Percentiles rank a stretch among this genome's conserved stretches.
These are phyloP conservation scores for Heliconius ismenius DNA, from an alignment of 2,888 invertebrate genomes.

Conservation along the genomic window DNA sequence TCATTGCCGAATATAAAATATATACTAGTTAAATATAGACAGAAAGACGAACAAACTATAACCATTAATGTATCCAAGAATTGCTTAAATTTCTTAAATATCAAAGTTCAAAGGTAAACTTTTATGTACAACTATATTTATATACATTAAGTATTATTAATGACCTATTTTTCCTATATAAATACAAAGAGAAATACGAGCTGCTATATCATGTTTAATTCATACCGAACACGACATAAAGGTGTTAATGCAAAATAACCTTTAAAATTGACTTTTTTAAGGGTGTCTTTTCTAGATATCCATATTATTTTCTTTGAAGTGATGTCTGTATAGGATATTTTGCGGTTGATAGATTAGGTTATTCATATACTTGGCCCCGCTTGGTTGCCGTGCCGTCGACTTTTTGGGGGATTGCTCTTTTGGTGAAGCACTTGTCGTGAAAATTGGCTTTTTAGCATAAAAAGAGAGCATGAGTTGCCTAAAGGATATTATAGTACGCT, in stretches of 20 bases:
- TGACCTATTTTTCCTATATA: slow-evolving; percentile 24
- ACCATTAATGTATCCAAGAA: not conserved
- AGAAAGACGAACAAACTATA: not conserved
- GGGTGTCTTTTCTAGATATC: not conserved
- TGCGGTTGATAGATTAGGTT: slow-evolving; percentile 27
- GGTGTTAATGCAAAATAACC: slow-evolving; percentile 14
- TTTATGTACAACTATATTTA: not conserved
- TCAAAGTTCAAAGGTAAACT: not conserved
- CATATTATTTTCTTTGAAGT: slow-evolving; percentile 1
- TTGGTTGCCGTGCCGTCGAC: not conserved
- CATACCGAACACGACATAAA: not conserved
- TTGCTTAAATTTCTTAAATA: not conserved
- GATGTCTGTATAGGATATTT: slow-evolving; percentile 10
- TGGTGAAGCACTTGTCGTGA: slow-evolving; percentile 10
- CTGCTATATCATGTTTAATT: slow-evolving; percentile 24
- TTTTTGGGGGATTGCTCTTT: slow-evolving; percentile 20
- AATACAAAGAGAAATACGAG: slow-evolving; percentile 27
- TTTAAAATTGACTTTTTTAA: not conserved
- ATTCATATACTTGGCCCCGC: slow-evolving; percentile 10
- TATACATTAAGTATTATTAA: slow-evolving; percentile 14
- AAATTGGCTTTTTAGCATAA: slow-evolving; percentile 16
- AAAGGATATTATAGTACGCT: not conserved
- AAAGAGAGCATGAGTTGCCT: slow-evolving; percentile 7
- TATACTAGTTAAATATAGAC: not conserved
- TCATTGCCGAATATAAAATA: not conserved